Base-by-base conservation (phyloP, 2,797 vertebrate genomes). In the Siniperca obscura region DNA sequence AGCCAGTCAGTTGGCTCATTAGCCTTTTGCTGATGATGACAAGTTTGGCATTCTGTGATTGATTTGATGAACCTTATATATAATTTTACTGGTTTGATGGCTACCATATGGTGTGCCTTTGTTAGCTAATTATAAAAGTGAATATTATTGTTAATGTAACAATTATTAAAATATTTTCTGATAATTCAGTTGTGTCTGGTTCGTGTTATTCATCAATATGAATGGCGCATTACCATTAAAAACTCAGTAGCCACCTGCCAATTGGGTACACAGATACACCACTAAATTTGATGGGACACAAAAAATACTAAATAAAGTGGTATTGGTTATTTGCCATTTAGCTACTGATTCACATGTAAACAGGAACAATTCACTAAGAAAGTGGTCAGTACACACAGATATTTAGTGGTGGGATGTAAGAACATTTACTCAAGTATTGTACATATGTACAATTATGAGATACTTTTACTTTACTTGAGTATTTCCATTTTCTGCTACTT, bases 1-100 rank as follows among this genome's bases (percentile, higher is more conserved):
- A 38, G 34, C 17, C 5, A 50, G 38, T 38, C 27, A 46, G 16
- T 48, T 57, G 34, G 61, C 67, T 57, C 57, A 74, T 75, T 55
- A 69, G 50, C n/a, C 46, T 30, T 30, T 36, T 76, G 46, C 46
- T 75, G 61, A 34, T 68, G 34, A 66, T 60, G 30, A 59, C 61
- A 67, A 19, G 61, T 40, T n/a, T 62, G 36, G 19, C 19, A 55
- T 16, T 55, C 34, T 71, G 25, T 34, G 19, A 42, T 30, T 30
- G 30, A 30, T 30, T 22, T 59, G 25, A 59, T 71, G 19, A 19
- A 42, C 7, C 13, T 46, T 5, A 16, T 46, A 46, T 4, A 55
- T 55, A 6, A 30, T 19, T 46, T 46, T 34, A 44, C 25, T 30
- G 17, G 55, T 30, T 42, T 22, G 34, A 61, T 38, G 38, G 19